Conservation (phyloP, 1,140 invertebrate species). For the Cyclargus thomasi region DNA sequence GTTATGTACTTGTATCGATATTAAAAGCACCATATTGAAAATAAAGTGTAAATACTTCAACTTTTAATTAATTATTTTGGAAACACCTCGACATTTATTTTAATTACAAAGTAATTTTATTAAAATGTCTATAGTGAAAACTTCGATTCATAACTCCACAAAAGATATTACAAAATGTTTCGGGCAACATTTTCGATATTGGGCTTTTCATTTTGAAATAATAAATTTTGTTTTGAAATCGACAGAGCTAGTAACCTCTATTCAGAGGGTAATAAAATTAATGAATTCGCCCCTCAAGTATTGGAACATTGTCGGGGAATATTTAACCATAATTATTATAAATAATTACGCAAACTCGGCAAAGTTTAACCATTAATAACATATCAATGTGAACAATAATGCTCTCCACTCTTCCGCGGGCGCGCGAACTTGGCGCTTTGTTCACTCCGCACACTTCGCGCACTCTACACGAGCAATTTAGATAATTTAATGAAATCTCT, state of each 20-base stretch:
- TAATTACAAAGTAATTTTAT: background rate
- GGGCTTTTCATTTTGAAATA: slow-evolving; percentile 30
- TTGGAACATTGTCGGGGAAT: slow-evolving; percentile 39
- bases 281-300: slow-evolving; percentile 37
- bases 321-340: slow-evolving; percentile 50
- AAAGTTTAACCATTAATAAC: slow-evolving; percentile 15
- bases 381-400: slow-evolving; percentile 15
- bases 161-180: slow-evolving; percentile 10
- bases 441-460: slow-evolving; percentile 1
- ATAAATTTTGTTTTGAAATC: slow-evolving; percentile 44
- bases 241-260: slow-evolving; percentile 34
- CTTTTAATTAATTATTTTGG: background rate
- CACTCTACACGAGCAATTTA: slow-evolving; percentile 4
- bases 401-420: slow-evolving; percentile 2
- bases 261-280: slow-evolving; percentile 41
- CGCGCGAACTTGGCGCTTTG: slow-evolving; percentile 6
- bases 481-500: slow-evolving; percentile 15
- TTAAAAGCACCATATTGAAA: background rate
- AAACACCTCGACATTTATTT: background rate
- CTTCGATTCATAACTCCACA: slow-evolving; percentile 4
- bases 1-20: no score
- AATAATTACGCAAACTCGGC: slow-evolving; percentile 21
- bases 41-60: background rate
- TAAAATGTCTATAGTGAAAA: slow-evolving; percentile 9
- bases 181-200: slow-evolving; percentile 26